phyloP scores from a whole-genome alignment of 2,888 invertebrate genomes.

The Apantesis nais region DNA sequence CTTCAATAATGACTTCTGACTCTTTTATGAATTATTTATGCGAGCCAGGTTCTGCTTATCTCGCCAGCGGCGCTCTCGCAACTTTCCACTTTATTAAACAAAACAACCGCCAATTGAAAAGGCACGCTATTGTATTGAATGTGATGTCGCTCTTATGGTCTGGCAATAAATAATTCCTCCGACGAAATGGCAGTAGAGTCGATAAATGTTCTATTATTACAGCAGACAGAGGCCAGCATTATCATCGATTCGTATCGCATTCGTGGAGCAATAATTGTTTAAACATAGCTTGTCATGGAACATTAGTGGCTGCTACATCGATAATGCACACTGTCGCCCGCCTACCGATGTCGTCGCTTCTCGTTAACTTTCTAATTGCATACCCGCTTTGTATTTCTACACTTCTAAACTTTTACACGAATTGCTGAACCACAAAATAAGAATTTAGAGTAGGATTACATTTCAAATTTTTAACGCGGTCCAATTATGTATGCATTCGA shows the following conservation, averaged over 20 bases:
- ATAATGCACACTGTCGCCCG: slow-evolving; percentile 68
- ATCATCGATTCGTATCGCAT: slow-evolving; percentile 82
- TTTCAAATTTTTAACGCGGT: slow-evolving; percentile 58
- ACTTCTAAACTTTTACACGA: slow-evolving; percentile 42
- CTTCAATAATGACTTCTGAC: slow-evolving; percentile 75
- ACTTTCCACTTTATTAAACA: slow-evolving; percentile 79
- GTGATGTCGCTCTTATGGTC: slow-evolving; percentile 73
- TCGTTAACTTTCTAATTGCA: slow-evolving; percentile 70
- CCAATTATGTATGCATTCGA: slow-evolving; percentile 57
- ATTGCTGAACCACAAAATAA: slow-evolving; percentile 50
- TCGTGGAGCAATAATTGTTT: slow-evolving; percentile 80
- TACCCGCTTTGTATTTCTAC: slow-evolving; percentile 37
- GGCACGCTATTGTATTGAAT: slow-evolving; percentile 76
- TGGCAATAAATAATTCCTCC: slow-evolving; percentile 80
- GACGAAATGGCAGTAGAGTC: slow-evolving; percentile 75
- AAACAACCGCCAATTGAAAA: slow-evolving; percentile 70
- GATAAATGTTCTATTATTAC: slow-evolving; percentile 83
- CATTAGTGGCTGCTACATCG: slow-evolving; percentile 73
- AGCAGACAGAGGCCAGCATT: slow-evolving; percentile 80
- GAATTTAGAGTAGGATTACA: slow-evolving; percentile 53
- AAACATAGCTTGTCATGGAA: slow-evolving; percentile 76
- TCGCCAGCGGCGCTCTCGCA: slow-evolving; percentile 60
- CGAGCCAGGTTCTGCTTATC: slow-evolving; percentile 71
- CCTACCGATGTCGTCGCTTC: slow-evolving; percentile 56
- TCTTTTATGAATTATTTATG: slow-evolving; percentile 82